Percentiles rank a stretch among this genome's conserved stretches.
phyloP scores from a whole-genome alignment of 2,888 invertebrate species.

The Oeneis ivallda region DNA sequence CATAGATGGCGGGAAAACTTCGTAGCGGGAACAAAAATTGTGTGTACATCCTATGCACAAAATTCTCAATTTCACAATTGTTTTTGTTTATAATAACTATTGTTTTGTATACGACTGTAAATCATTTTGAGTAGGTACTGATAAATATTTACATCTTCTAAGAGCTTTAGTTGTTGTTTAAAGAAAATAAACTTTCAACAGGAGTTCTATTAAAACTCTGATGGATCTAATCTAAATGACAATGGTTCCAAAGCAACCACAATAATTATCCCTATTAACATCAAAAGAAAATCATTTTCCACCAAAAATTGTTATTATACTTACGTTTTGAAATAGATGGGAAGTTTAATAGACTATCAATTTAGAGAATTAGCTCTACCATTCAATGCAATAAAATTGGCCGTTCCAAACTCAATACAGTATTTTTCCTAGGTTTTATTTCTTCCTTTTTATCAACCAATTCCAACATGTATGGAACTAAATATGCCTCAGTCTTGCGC shows the following conservation, averaged over 20 bases:
- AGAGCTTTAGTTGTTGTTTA: neutral
- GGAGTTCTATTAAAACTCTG: neutral
- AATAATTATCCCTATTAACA: neutral
- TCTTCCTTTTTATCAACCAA: no score
- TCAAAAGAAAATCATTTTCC: conserved; percentile 10
- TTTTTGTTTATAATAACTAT: no score
- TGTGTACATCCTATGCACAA: no score
- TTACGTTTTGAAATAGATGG: neutral
- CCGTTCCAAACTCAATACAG: no score
- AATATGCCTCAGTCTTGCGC: no score
- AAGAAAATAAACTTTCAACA: neutral
- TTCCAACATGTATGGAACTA: no score
- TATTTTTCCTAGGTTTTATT: no score
- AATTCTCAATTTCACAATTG: no score
- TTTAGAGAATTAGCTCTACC: neutral
- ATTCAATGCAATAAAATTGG: neutral
- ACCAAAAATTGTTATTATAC: conserved; percentile 7
- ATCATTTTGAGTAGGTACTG: neutral
- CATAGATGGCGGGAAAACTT: no score
- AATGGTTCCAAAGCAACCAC: neutral
- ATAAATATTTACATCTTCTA: neutral
- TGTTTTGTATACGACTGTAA: neutral
- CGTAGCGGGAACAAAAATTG: no score
- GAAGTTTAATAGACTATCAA: neutral
- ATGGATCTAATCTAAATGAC: neutral